Base-by-base conservation (phyloP, 2,113 vertebrate genomes). In the Marmota flaviventris region DNA sequence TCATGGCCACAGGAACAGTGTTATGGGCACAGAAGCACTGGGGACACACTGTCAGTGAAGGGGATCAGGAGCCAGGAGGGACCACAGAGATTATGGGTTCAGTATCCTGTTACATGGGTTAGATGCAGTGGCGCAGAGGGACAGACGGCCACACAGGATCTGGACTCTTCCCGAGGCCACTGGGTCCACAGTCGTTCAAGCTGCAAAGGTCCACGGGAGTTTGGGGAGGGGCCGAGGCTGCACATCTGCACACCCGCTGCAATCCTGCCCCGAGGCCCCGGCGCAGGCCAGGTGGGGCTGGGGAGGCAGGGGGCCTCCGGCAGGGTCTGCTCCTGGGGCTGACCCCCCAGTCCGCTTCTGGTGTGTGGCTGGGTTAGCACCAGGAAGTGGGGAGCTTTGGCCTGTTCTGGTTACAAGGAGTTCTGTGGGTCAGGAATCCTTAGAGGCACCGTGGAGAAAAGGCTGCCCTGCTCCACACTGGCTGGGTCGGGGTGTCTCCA, bases 281-380 rank as follows among this genome's bases (percentile, higher is more conserved):
- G 61, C 9, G 9, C 61, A 63, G 24, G 24, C 2, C 56, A 14
- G 56, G 8, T 51, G 48, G 61, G 48, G 17, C 69, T 32, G 17
- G 8, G 5, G 12, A 3, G 0, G 3, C 39, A 8, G 9, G 25
- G 3, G 48, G 1, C 0, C 13, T 0, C 8, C 39, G 63, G 69
- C 17, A 56, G n/a, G 14, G 5, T 8, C 37, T 17, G 32, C 0
- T 61, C 3, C n/a, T 4, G 16, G 81, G 67, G 2, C 48, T 11
- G 22, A 17, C 8, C 27, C 18, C 18, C 5, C 34, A 1, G 0
- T 4, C 34, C 27, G 29, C 42, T 18, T 34, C 70, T 0, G 0
- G 4, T 37, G 34, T 8, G 0, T 1, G 4, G 12, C 58, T 76
- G 73, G 42, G 72, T 56, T 1, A 24, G 48, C 14, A 25, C 70